These are phyloP conservation scores for Callipepla squamata DNA, from an alignment of 2,113 vertebrate species.

Conservation along the genomic window DNA sequence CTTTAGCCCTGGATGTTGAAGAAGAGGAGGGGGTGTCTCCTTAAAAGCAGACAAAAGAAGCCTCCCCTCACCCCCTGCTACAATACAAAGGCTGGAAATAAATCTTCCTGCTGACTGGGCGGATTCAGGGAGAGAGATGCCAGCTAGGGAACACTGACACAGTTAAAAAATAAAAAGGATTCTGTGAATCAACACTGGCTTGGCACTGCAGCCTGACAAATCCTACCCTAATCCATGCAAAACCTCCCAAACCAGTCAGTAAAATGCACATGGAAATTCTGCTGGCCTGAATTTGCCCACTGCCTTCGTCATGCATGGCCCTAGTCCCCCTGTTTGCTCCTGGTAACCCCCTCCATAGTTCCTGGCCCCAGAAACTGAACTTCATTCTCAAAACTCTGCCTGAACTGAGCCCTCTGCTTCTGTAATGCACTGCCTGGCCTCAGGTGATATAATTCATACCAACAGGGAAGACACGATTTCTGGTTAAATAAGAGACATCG, in stretches of 20 bases:
- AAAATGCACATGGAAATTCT: neutral
- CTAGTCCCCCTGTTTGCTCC: neutral
- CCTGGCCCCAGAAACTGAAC: neutral
- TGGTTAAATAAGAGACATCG: conserved; percentile 9
- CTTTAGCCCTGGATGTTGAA: neutral
- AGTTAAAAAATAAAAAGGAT: conserved; percentile 31
- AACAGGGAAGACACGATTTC: neutral
- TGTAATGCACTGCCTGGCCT: neutral
- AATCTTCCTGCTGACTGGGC: neutral
- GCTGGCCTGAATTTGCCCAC: neutral
- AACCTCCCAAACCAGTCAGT: neutral
- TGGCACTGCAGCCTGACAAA: neutral
- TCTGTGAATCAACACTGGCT: conserved; percentile 32
- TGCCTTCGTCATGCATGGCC: neutral
- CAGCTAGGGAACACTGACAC: neutral
- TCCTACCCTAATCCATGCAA: neutral
- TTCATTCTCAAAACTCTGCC: neutral
- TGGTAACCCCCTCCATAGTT: accelerated
- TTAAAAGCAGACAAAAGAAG: conserved; percentile 35
- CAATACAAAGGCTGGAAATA: conserved; percentile 22
- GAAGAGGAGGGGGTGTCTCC: neutral
- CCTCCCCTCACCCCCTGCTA: neutral
- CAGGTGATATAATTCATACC: neutral
- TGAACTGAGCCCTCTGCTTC: neutral
- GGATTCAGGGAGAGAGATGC: neutral